Evolutionary conservation across 2,797 vertebrate genomes (phyloP).

Genomic region (Diglossa cyanea): DNA sequence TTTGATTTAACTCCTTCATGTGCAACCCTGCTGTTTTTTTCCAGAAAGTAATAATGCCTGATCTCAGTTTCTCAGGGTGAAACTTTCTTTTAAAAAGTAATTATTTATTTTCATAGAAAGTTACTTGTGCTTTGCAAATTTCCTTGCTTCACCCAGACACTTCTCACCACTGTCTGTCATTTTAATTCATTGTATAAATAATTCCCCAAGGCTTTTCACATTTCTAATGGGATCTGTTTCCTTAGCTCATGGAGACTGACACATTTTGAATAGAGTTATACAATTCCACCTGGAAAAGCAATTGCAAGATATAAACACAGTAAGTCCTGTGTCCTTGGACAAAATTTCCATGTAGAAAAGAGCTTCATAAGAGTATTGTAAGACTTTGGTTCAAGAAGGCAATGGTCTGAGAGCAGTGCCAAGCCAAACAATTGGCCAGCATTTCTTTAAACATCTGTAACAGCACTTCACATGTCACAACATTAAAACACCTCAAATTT

Average conservation of each 20-base stretch:
- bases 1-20: slow-evolving; percentile 2
- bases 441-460: not conserved
- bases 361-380: not conserved
- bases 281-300: not conserved
- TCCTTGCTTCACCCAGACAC: not conserved
- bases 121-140: not conserved
- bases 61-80: not conserved
- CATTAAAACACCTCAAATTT: not conserved
- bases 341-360: not conserved
- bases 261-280: not conserved
- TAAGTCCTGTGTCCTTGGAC: not conserved
- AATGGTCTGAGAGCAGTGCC: not conserved
- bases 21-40: not conserved
- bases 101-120: not conserved
- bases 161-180: not conserved
- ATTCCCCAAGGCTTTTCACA: not conserved
- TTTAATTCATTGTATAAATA: not conserved
- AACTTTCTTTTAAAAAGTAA: not conserved
- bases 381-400: not conserved
- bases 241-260: not conserved
- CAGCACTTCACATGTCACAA: not conserved
- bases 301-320: not conserved
- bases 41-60: not conserved
- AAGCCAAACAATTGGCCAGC: not conserved
- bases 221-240: not conserved